Conservation (phyloP, 2,888 invertebrate genomes). For the Polyommatus icarus region DNA sequence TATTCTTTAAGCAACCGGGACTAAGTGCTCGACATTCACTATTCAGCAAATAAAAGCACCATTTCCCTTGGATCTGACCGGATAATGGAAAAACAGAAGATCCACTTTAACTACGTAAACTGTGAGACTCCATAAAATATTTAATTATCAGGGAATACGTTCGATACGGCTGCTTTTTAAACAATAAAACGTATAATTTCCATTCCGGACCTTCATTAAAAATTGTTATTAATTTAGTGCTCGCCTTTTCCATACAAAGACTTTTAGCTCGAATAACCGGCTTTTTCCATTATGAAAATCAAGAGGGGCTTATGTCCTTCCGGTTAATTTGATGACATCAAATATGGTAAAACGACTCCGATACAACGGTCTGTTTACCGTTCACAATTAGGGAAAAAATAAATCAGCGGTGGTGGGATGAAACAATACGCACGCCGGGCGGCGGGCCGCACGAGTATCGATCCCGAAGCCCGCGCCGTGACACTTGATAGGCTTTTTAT, state of each 20-base stretch:
- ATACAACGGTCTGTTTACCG: background rate
- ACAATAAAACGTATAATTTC: background rate
- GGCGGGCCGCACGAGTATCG: background rate
- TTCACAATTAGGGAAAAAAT: slow-evolving; percentile 1
- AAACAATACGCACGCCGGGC: slow-evolving; percentile 11
- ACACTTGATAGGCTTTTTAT: slow-evolving; percentile 17
- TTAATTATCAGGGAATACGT: background rate
- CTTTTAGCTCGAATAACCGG: background rate
- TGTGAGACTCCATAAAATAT: slow-evolving; percentile 41
- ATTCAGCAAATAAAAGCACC: slow-evolving; percentile 75
- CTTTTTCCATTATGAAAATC: background rate
- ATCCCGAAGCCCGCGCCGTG: slow-evolving; percentile 20
- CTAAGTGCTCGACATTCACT: slow-evolving; percentile 71
- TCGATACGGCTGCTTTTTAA: background rate
- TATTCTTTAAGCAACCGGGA: slow-evolving; percentile 67
- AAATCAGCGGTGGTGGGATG: background rate
- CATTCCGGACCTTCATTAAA: background rate
- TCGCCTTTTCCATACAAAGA: background rate
- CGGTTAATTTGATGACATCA: background rate
- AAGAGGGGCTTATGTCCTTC: background rate
- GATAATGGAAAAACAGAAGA: slow-evolving; percentile 75
- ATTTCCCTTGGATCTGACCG: slow-evolving; percentile 68
- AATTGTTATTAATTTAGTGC: background rate
- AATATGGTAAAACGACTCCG: background rate
- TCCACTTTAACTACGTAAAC: slow-evolving; percentile 45